Evolutionary conservation across 2,113 vertebrate genomes (phyloP).

Genomic region (Fukomys damarensis): DNA sequence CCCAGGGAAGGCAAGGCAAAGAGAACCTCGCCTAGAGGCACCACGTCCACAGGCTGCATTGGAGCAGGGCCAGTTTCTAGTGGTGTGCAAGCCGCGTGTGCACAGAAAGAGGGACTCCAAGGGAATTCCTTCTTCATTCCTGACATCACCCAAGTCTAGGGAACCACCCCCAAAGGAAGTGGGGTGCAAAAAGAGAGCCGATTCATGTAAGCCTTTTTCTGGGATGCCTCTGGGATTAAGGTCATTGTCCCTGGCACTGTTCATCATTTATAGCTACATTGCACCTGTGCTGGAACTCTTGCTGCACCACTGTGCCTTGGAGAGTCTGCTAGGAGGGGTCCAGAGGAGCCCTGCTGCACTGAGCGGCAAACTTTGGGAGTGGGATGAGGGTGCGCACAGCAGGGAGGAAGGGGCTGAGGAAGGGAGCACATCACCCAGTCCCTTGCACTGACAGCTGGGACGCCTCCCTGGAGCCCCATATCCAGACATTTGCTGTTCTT

Average conservation of each 20-base stretch:
- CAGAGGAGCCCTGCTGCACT: neutral
- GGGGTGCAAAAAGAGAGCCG: neutral
- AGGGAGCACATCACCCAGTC: neutral
- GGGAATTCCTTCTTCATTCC: neutral
- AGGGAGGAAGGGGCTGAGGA: neutral
- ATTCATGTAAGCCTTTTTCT: too few relatives aligned
- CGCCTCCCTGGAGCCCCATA: neutral
- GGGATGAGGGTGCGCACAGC: neutral
- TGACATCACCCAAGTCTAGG: neutral
- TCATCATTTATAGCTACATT: neutral
- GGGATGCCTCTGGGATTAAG: neutral
- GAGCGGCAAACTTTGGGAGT: neutral
- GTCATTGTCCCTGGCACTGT: neutral
- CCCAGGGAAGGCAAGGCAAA: constrained; percentile 57
- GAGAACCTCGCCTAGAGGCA: constrained; percentile 63
- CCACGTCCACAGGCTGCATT: constrained; percentile 67
- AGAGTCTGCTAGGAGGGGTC: neutral
- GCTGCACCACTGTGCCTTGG: rapidly evolving
- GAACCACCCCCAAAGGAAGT: neutral
- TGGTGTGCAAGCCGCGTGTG: constrained; percentile 74
- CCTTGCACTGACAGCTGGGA: neutral
- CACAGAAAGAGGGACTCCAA: constrained; percentile 61
- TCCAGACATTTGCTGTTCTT: neutral
- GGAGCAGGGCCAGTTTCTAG: constrained; percentile 75
- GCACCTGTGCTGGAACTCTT: neutral